Evolutionary conservation across 1,140 invertebrate genomes (phyloP), one percentile per base, ranked within the genome.

Genomic region (Alviniconcha marisindica): DNA sequence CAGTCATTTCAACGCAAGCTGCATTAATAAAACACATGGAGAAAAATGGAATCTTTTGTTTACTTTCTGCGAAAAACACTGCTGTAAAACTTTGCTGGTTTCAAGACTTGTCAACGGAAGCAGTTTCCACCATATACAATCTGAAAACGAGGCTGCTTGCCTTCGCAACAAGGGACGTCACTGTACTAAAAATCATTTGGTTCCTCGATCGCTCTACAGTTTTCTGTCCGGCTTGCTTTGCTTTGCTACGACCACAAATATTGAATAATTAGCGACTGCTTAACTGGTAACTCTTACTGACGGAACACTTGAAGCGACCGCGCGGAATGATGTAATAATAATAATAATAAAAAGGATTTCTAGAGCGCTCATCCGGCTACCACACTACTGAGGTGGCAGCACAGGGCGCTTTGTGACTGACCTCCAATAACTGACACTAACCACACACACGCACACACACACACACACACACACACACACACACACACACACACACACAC

Each of bases 131-230:
- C 56, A 40, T 42, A 66, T 38, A 80, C 78, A 80, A 69, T 40
- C 21, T 40, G 21, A 69, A 4, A 80, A 42, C 78, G 78, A 80
- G 78, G 78, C 78, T 18, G 24, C 3, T 4, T 42, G 51, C 56
- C 78, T 44, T 80, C 51, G 78, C 56, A 66, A 80, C 78, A 80
- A 60, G 78, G 78, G 78, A 80, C 51, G 2, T 44, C n/a, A 80
- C 36, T n/a, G 18, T 42, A 28, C 18, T 44, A 7, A 14, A 21
- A 1, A 18, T 3, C 73, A 0, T 14, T 33, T 31, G 10, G 28
- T 33, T 38, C 69, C 10, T 5, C 15, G 40, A 21, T 74, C 71
- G 12, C 71, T 74, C 71, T 33, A 5, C 33, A 5, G 4, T 28
- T 74, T 31, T 74, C 71, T 74, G 12, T 74, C 66, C n/a, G 7